Conservation (phyloP, 2,113 vertebrate genomes). For the crab-eating macaque (Macaca fascicularis) region DNA sequence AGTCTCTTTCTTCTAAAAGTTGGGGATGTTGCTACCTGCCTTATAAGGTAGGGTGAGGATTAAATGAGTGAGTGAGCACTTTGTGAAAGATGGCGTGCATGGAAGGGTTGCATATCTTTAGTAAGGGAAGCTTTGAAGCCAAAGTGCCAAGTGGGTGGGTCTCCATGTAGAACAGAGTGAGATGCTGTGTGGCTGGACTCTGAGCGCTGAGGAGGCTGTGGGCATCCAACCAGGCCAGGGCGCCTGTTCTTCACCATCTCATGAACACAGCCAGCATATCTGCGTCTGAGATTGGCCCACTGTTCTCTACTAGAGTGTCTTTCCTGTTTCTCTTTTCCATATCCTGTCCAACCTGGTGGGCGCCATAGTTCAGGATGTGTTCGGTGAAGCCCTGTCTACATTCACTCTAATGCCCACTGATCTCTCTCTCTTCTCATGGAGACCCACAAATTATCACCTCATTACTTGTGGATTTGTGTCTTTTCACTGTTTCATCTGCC, state of each 20-base stretch:
- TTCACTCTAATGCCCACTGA: background rate
- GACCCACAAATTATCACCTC: background rate
- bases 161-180: accelerated
- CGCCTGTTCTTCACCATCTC: background rate
- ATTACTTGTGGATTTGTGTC: background rate
- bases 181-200: background rate
- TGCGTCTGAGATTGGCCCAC: accelerated
- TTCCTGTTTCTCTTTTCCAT: background rate
- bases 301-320: too few species aligned
- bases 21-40: background rate
- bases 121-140: background rate
- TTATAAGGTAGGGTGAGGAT: background rate
- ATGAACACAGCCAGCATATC: accelerated
- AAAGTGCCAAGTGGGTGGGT: background rate
- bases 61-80: background rate
- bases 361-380: background rate
- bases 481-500: background rate
- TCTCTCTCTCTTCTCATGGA: background rate
- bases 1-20: background rate
- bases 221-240: background rate
- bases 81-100: accelerated
- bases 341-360: background rate
- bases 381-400: too few species aligned
- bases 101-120: background rate
- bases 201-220: background rate